Evolutionary conservation across 2,113 vertebrate genomes (phyloP), one percentile per base, ranked within the genome.

Genomic region (Notiomystis cincta): DNA sequence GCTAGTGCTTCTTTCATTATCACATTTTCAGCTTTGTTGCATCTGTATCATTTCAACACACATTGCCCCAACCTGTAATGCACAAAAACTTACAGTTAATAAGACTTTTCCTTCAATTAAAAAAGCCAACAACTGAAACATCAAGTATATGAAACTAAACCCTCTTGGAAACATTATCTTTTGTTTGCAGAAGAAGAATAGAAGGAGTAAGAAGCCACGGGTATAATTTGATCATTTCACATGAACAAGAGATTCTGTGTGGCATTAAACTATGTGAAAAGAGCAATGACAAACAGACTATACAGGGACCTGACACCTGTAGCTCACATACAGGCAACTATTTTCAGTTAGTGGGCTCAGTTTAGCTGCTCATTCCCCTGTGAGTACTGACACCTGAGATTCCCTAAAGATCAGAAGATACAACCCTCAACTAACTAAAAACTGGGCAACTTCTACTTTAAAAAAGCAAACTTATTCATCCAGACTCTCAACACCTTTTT

Each of bases 361-460:
- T 40, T 61, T 42, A 30, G 11, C 24, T 71, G 10, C 61, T 28
- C 51, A 6, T 54, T 62, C 8, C 27, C 21, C 7, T 42, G 6
- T 17, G 38, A n/a, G 30, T 53, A 8, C 10, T n/a, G 48, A 70
- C 30, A 33, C 48, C 3, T 25, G 13, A 73, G 28, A 51, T 72
- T 54, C 17, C 33, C 22, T 35, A 13, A 54, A 58, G 22, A 24
- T 31, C 15, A 31, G 48, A 45, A 78, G 18, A 58, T 33, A 58
- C 17, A 65, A 22, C 10, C 11, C 22, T 33, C 0, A 0, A 48
- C 18, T 38, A 42, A 33, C 6, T 31, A 31, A 17, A 67, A 30
- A 56, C 2, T 6, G 1, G 2, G 11, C 23, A 91, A 67, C 24
- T 15, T 85, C 38, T 85, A 4, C 14, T 5, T 64, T 30, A 38